These are phyloP conservation scores for Dryobates pubescens DNA, from an alignment of 2,797 vertebrate species.

Conservation along the genomic window DNA sequence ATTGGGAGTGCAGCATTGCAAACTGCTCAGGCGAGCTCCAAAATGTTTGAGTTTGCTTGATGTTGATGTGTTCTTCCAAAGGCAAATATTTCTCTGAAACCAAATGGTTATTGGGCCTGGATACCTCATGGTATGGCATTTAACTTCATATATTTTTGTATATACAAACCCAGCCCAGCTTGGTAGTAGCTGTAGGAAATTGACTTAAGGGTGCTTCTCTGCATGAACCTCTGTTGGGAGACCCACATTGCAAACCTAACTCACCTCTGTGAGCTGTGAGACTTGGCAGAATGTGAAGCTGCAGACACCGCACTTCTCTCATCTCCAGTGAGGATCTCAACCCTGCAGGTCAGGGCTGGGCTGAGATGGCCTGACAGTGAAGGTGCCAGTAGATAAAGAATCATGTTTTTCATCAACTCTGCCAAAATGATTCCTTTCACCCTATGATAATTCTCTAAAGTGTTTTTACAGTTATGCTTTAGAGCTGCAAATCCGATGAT, in stretches of 20 bases:
- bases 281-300: background rate
- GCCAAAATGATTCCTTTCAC: background rate
- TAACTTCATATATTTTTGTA: background rate
- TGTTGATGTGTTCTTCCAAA: background rate
- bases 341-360: slow-evolving; percentile 1
- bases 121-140: background rate
- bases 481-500: background rate
- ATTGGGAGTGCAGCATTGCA: background rate
- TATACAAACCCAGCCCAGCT: background rate
- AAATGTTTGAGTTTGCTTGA: background rate
- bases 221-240: background rate
- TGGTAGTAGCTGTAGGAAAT: background rate
- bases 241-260: background rate
- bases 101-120: background rate
- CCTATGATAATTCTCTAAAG: background rate
- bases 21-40: background rate
- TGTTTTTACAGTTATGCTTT: background rate
- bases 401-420: background rate
- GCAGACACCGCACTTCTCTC: background rate
- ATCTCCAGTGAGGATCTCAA: background rate
- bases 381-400: background rate
- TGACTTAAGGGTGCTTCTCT: background rate
- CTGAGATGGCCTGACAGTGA: background rate
- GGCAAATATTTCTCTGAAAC: background rate
- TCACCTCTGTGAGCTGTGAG: background rate